Evolutionary conservation across 2,113 vertebrate genomes (phyloP).

Genomic region (Cercopithecus mona): DNA sequence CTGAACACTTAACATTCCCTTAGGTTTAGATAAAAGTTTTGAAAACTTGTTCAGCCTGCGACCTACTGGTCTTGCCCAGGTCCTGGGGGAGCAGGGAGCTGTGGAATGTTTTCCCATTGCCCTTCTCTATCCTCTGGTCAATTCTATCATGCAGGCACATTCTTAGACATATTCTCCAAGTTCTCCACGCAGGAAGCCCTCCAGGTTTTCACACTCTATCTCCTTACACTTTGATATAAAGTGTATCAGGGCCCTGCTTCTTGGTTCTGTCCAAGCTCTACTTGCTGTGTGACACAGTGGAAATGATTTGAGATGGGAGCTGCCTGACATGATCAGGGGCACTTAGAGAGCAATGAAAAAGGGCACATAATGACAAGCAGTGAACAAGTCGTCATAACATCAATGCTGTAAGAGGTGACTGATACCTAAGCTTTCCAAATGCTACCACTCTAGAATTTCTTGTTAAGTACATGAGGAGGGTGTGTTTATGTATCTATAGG

Average conservation of each 20-base stretch:
- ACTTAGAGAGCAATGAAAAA: neutral
- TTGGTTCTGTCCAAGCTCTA: neutral
- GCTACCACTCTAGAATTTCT: neutral
- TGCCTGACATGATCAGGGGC: neutral
- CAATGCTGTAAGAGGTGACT: neutral
- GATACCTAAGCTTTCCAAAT: neutral
- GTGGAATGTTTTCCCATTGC: neutral
- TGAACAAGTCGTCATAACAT: neutral
- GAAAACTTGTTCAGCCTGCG: neutral
- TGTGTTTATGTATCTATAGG: neutral
- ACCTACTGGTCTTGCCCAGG: neutral
- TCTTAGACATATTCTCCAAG: neutral
- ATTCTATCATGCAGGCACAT: neutral
- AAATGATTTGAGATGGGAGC: neutral
- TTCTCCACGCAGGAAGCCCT: neutral
- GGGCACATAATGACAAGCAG: neutral
- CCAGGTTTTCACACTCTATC: neutral
- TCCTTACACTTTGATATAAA: neutral
- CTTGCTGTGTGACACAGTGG: neutral
- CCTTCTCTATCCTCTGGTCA: neutral
- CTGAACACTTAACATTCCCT: neutral
- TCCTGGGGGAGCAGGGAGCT: neutral
- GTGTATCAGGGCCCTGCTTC: neutral
- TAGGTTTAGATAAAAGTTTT: neutral
- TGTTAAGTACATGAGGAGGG: neutral